These are phyloP conservation scores for Myotis myotis DNA, from an alignment of 2,797 vertebrate species.

Conservation along the genomic window DNA sequence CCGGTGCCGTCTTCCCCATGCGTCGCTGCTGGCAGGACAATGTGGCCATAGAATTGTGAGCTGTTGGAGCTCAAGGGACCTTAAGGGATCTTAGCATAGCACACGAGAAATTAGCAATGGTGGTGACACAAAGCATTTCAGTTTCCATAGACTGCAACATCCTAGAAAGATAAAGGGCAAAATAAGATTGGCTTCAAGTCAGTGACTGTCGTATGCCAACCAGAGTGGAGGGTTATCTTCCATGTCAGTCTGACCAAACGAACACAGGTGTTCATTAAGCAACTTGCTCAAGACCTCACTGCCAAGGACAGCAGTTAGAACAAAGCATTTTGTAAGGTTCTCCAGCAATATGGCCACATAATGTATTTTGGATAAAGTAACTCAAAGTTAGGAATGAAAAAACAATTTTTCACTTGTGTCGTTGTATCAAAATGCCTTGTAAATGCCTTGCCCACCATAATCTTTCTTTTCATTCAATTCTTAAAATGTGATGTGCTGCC, in stretches of 20 bases:
- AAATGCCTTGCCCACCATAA: background rate
- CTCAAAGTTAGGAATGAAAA: background rate
- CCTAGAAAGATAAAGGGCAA: background rate
- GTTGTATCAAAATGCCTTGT: background rate
- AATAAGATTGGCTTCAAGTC: background rate
- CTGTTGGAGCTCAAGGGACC: background rate
- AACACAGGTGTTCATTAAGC: background rate
- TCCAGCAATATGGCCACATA: background rate
- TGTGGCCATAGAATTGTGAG: rapidly evolving
- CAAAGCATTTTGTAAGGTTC: background rate
- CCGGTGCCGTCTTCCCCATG: background rate
- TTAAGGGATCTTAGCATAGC: background rate
- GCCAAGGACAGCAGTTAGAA: background rate
- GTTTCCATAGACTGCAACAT: background rate
- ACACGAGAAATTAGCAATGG: background rate
- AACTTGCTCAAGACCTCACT: background rate
- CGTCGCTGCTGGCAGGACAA: background rate
- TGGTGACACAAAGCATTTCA: background rate
- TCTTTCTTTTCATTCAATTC: background rate
- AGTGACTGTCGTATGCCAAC: background rate
- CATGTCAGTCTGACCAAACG: background rate
- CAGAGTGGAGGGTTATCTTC: background rate
- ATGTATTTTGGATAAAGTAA: background rate
- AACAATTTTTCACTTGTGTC: background rate
- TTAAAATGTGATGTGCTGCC: background rate